Evolutionary conservation across 2,888 invertebrate genomes (phyloP), one percentile per base, ranked within the genome.

Genomic region (Caradrina clavipalpis): DNA sequence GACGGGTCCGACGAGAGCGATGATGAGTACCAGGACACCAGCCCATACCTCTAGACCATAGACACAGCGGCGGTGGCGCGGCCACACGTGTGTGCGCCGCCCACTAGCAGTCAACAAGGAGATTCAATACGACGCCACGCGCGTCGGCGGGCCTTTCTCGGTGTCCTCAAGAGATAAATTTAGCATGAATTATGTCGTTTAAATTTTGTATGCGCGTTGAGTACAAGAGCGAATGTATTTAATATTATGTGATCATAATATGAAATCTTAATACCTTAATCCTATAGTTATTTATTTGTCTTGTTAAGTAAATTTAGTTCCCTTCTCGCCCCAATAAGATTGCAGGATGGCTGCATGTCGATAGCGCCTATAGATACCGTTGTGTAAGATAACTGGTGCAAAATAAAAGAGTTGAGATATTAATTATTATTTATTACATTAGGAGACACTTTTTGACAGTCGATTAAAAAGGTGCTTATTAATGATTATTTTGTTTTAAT

Each of bases 381-480:
- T 87, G 84, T 89, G 89, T 90, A 89, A 88, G 83, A 89, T 90
- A 88, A 83, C 79, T 84, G 91, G 92, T 91, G 92, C 91, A 89
- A 82, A 86, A 79, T 74, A 89, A 89, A 54, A 90, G 85, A 91
- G 91, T 92, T 92, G 85, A 92, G 90, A 91, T 92, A 91, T 92
- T 93, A 93, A 93, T 92, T 93, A 17, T 89, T 93, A 91, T 90
- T 79, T 84, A 84, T 77, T 76, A 68, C 63, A 69, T 66, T 83
- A 84, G 72, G 66, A 76, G 90, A 91, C 92, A 92, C 88, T 91
- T 93, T 93, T 93, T 93, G 94, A 94, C 93, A 92, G 92, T 94
- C 89, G 90, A 95, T 92, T 95, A 95, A 94, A 94, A 94, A 94
- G 95, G 95, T 96, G 95, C 95, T 95, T 96, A 93, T 87, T 89